phyloP scores from a whole-genome alignment of 2,113 vertebrate species.

The Sceloporus undulatus region DNA sequence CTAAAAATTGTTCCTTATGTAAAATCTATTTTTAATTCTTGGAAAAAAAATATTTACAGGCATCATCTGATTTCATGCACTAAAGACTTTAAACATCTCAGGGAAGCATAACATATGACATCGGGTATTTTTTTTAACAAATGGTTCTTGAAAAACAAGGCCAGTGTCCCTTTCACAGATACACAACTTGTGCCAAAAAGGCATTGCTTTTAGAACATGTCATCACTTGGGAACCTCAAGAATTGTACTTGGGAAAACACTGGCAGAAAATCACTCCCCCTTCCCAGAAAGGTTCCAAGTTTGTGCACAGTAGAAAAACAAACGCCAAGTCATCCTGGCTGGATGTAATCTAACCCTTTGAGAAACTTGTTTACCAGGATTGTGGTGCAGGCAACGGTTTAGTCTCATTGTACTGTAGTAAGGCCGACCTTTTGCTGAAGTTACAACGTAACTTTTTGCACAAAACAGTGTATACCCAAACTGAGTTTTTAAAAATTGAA shows the following conservation, averaged over 20 bases:
- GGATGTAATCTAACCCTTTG: slow-evolving; percentile 64
- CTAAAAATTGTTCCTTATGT: slow-evolving; percentile 49
- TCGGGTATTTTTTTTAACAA: slow-evolving; percentile 69
- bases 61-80: slow-evolving; percentile 60
- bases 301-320: slow-evolving; percentile 69
- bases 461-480: rapidly evolving
- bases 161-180: slow-evolving; percentile 65
- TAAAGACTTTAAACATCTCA: slow-evolving; percentile 67
- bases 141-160: slow-evolving; percentile 62
- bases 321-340: slow-evolving; percentile 60
- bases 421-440: slow-evolving; percentile 18
- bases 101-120: slow-evolving; percentile 55
- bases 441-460: background rate
- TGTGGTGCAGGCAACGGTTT: slow-evolving; percentile 18
- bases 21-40: slow-evolving; percentile 48
- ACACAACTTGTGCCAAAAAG: slow-evolving; percentile 46
- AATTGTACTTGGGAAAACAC: slow-evolving; percentile 73
- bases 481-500: background rate
- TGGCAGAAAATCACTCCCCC: slow-evolving; percentile 69
- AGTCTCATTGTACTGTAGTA: background rate
- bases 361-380: slow-evolving; percentile 62
- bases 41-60: slow-evolving; percentile 17
- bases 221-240: slow-evolving; percentile 76
- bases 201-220: slow-evolving; percentile 67
- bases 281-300: slow-evolving; percentile 74